Conservation (phyloP, 2,113 vertebrate genomes). For the Smithornis capensis region DNA sequence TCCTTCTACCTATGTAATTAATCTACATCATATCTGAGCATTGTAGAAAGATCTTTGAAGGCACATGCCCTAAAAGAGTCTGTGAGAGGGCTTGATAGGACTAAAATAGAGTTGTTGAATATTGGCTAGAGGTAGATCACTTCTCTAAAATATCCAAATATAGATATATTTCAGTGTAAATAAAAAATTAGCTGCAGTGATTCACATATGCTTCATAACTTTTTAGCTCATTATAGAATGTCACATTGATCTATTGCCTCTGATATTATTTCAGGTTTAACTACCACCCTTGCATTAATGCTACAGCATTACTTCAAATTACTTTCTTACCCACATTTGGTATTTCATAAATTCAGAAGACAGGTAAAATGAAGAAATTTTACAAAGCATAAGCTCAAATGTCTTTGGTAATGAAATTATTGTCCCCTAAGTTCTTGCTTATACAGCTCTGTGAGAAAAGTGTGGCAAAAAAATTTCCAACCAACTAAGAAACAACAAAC, state of each 20-base stretch:
- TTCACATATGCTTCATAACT: not conserved
- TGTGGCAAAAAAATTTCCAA: not conserved
- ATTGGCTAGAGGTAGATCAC: not conserved
- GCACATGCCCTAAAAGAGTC: not conserved
- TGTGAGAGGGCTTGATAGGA: not conserved
- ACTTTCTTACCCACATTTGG: constrained; percentile 46
- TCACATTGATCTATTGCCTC: constrained; percentile 14
- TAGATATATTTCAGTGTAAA: constrained; percentile 29
- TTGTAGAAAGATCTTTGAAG: not conserved
- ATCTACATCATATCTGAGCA: not conserved
- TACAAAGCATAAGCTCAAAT: constrained; percentile 38
- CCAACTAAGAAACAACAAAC: not conserved
- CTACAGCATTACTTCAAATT: constrained; percentile 43
- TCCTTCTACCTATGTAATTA: not conserved
- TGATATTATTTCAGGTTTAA: constrained; percentile 46
- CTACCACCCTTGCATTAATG: constrained; percentile 25
- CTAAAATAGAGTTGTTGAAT: not conserved
- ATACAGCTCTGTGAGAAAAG: not conserved
- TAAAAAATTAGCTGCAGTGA: not conserved
- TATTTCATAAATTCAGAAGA: constrained; percentile 57
- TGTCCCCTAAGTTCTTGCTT: constrained; percentile 13
- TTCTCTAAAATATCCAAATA: not conserved
- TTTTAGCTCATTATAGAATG: not conserved
- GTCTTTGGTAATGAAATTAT: constrained; percentile 52
- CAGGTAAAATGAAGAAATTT: constrained; percentile 55